Base-by-base conservation (phyloP, 1,140 invertebrate genomes). In the Drosophila sp. region DNA sequence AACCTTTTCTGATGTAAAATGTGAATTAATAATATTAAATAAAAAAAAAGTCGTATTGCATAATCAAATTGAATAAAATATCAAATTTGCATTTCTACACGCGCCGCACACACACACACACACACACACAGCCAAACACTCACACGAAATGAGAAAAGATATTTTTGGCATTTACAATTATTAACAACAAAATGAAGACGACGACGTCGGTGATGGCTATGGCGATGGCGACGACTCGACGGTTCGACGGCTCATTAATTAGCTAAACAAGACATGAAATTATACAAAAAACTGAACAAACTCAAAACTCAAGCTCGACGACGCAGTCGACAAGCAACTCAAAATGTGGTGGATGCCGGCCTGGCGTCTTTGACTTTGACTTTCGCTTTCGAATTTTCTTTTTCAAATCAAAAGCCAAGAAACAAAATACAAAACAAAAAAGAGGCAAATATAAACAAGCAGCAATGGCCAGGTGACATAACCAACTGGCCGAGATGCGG, bases 361-460 rank as follows among this genome's bases (percentile, higher is more conserved):
- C 54, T 11, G 55, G 55, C 76, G 79, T 86, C 83, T 87, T 80
- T 87, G 85, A 84, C 84, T 89, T 89, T 89, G 85, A 89, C 84
- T 89, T 89, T 89, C 84, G 84, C 84, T 89, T 89, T 89, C 84
- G 80, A 90, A 89, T 89, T 89, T 89, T 84, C 85, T 84, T 89
- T 83, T 89, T 84, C 67, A 69, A 81, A 69, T 73, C 71, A 63
- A 73, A 72, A 61, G 65, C 67, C 67, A 72, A 72, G 61, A 76
- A 76, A 72, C 60, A 55, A 67, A 41, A 60, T 38, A 38, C 35
- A 29, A 69, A 38, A 35, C 32, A 5, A 47, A 47, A 35, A 23
- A 38, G 33, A 40, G 62, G 47, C 61, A 66, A 71, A 69, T 62
- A 58, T 27, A 56, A 71, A 62, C 56, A 60, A 60, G 55, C 57